Base-by-base conservation (phyloP, 2,888 invertebrate species). In the Zelleria hepariella region DNA sequence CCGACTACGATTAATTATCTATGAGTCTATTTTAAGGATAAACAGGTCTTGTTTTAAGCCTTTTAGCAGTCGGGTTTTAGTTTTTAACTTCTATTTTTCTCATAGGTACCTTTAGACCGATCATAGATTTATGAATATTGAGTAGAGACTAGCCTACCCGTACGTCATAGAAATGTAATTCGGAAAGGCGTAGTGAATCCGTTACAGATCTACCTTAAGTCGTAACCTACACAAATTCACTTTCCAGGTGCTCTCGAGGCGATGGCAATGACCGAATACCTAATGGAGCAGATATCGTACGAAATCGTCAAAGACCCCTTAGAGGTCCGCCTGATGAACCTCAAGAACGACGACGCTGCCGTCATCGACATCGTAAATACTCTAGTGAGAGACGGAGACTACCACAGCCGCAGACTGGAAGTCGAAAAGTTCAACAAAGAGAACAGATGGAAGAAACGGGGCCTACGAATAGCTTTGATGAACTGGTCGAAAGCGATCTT, bases 381-480 rank as follows among this genome's bases (percentile, higher is more conserved):
- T 7, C 73, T 93, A 60, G 74, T 89, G 27, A 73, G 79, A 60
- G 62, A 63, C 15, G 57, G 85, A 0, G 83, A 91, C 42, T 92
- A 91, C 64, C 77, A 82, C 0, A 64, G 71, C 0, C 78, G 93
- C 8, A 86, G 82, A 59, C 67, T 70, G 26, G 82, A 78, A 2
- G 83, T 92, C 20, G 77, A 84, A 15, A 68, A 75, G 1, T 92
- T 91, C 68, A 94, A 94, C 68, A 74, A 77, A 61, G 88, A 85
- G 61, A 94, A 94, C 77, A 86, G 94, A 15, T 96, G 96, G 96
- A 94, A 91, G 68, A 96, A 96, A 74, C 91, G 91, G 47, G 96
- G 94, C 0, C 77, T 94, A 1, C 84, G 92, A 15, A 70, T 95
- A 5, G 86, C 92, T 8, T 90, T 94, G 2, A 91, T 95, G 91